These are phyloP conservation scores for Pseudomyrmex cubaensis DNA, from an alignment of 1,140 invertebrate species.

Conservation along the genomic window DNA sequence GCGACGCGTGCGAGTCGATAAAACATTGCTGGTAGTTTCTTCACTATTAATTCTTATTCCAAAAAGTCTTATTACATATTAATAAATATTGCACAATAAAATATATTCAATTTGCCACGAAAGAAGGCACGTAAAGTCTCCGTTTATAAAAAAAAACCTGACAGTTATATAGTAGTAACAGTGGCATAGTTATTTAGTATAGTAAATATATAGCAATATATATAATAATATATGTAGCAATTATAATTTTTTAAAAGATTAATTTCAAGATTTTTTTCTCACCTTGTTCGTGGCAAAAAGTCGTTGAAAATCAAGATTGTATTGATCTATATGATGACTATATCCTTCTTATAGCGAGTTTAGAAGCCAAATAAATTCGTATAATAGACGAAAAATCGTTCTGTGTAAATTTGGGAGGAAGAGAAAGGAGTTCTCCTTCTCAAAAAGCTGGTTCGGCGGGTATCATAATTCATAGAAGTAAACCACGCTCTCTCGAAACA, in stretches of 20 bases:
- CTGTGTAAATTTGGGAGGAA: not conserved
- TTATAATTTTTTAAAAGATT: not conserved
- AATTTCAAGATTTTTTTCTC: not conserved
- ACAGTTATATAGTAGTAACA: no score
- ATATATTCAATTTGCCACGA: no score
- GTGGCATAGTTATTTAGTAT: no score
- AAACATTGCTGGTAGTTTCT: no score
- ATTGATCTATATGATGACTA: not conserved
- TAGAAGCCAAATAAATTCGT: not conserved
- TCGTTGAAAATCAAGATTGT: slow-evolving; percentile 1
- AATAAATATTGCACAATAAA: no score
- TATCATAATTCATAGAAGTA: slow-evolving; percentile 30
- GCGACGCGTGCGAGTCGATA: no score
- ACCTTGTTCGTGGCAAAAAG: not conserved
- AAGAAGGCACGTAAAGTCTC: no score
- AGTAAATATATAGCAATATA: no score
- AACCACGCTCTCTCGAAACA: not conserved
- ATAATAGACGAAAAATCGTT: not conserved
- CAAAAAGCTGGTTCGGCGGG: slow-evolving; percentile 1
- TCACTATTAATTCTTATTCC: no score
- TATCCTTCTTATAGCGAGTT: slow-evolving; percentile 40
- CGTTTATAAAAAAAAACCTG: no score
- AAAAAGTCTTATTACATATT: no score
- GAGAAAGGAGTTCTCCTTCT: slow-evolving; percentile 13
- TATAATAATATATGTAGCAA: no score